Percentiles rank a stretch among this genome's conserved stretches.
phyloP scores from a whole-genome alignment of 2,113 vertebrate species.

The Heterotis niloticus region DNA sequence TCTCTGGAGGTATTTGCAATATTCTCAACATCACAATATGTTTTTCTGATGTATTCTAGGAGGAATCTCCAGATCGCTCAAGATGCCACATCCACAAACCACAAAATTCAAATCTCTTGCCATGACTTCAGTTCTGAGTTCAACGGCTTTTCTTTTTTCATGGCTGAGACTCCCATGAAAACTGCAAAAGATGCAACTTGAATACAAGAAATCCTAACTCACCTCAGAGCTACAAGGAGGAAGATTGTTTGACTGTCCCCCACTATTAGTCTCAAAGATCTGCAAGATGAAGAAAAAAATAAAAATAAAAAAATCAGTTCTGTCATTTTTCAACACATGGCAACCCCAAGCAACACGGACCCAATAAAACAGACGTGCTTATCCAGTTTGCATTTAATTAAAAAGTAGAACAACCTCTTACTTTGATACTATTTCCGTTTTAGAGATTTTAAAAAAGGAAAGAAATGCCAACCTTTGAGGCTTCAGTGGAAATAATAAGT shows the following conservation, averaged over 20 bases:
- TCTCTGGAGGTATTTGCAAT: no score
- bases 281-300: conserved; percentile 42
- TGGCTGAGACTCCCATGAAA: background rate
- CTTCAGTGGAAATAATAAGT: conserved; percentile 39
- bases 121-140: no score
- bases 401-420: conserved; percentile 42
- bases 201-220: conserved; percentile 30
- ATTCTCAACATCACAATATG: no score
- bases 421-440: conserved; percentile 51
- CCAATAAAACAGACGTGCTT: conserved; percentile 21
- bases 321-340: conserved; percentile 18
- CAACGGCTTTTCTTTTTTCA: no score
- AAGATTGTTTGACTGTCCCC: conserved; percentile 56
- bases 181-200: background rate
- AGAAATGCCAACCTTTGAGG: conserved; percentile 43
- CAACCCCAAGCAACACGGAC: conserved; percentile 38
- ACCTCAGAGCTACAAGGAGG: conserved; percentile 64
- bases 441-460: conserved; percentile 25
- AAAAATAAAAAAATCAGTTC: conserved; percentile 34
- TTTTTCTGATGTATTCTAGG: no score
- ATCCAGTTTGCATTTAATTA: conserved; percentile 54
- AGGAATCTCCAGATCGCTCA: no score
- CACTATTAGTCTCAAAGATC: conserved; percentile 77
- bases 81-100: no score
- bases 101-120: no score